Base-by-base conservation (phyloP, 2,113 vertebrate genomes). In the Malurus melanocephalus region DNA sequence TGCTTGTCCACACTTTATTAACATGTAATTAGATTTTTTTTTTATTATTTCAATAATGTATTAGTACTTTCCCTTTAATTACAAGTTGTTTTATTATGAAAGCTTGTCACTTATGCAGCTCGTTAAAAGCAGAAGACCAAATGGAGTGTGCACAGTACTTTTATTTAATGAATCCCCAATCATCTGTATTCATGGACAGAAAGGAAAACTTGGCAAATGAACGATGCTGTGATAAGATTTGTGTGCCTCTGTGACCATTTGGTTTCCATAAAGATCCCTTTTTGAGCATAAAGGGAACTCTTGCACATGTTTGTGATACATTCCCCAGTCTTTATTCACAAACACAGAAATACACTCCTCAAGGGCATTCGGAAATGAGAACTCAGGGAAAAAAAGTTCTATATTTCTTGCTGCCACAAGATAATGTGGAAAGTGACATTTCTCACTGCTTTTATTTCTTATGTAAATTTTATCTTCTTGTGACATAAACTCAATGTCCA, bases 211-310 rank as follows among this genome's bases (percentile, higher is more conserved):
- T 93, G 93, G 94, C 85, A 93, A 92, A 85, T 1, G 24, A 79
- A 64, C 1, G 7, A 67, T 18, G 38, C 64, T 66, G 38, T n/a
- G 42, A 33, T 67, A 92, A 87, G 92, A 90, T 88, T 91, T 92
- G 74, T 95, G 67, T 92, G 83, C 78, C 61, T 88, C 67, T 87
- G 90, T 46, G 81, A 78, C 67, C 65, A 30, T 77, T 94, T 92
- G 53, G 51, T 77, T 94, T 89, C 69, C 85, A 40, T 48, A 51
- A 74, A 59, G 79, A 59, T 93, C 89, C 72, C 65, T 77, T 68
- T 93, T 65, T 77, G 88, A 88, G 62, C 83, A 86, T 93, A 94
- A 94, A 95, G 90, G 69, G 87, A 92, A 48, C 52, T 27, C 62
- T 78, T 76, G 49, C 79, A 86, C 62, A 17, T 81, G 60, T 82